Evolutionary conservation across 2,888 invertebrate genomes (phyloP), one percentile per base, ranked within the genome.

Genomic region (Alitta virens): DNA sequence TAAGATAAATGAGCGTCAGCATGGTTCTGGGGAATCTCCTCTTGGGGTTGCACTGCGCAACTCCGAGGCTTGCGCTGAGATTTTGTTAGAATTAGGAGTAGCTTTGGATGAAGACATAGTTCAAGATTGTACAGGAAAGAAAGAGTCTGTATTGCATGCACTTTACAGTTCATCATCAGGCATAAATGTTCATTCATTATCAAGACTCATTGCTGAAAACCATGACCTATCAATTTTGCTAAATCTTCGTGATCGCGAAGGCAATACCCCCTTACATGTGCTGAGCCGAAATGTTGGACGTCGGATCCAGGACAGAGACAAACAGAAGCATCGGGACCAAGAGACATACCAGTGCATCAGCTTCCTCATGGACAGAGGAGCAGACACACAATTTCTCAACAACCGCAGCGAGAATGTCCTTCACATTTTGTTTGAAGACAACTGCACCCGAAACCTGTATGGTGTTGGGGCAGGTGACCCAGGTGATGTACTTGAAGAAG

Each of bases 241-340:
- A 3, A 23, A 18, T 23, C 49, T 43, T 49, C 49, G 43, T 18
- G 57, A 57, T 25, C 23, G 57, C 14, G 27, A 43, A 14, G 26
- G 50, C 27, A 57, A 57, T 26, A 57, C 57, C 2, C 57, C 57
- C 1, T 23, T 57, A 5, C 57, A 57, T 21, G 27, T 57, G n/a
- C 49, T 57, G 18, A 27, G 43, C 43, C n/a, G 43, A 21, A 43
- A 43, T n/a, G 24, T 57, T 2, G 57, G 57, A 2, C 46, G 38
- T 18, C 23, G 57, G 2, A 46, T 46, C 46, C 18, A n/a, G n/a
- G 46, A 46, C 46, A 18, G 43, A 16, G 57, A 50, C 18, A 46
- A 50, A 3, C 42, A 57, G 18, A 26, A 46, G 27, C 27, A 49
- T 1, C 27, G 43, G 16, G 43, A 43, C 7, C 26, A 42, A 12